Percentiles rank a stretch among this genome's conserved stretches.
Conservation (phyloP, 92 coral and sea anemone genomes). For the Epizoanthus scotinus region DNA sequence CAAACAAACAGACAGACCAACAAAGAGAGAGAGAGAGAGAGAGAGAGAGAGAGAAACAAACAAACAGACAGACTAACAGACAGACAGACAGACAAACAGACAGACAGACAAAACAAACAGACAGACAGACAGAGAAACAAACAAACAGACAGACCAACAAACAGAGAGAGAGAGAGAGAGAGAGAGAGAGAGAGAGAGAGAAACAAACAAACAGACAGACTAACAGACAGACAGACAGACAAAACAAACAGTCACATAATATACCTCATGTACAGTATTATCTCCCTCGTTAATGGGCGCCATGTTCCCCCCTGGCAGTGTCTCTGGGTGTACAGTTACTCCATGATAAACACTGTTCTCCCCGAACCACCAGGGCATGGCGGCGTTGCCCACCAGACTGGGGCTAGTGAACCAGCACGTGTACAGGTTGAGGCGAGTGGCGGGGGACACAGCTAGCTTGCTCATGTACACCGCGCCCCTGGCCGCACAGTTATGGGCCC, state of each 20-base stretch:
- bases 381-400: conserved; percentile 56
- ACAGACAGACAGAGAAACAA: not conserved
- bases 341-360: conserved; percentile 69
- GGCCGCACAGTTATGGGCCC: conserved; percentile 56
- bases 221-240: not conserved
- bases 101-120: no score
- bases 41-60: no score
- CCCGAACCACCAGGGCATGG: conserved; percentile 74
- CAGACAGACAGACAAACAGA: not conserved
- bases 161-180: not conserved
- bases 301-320: conserved; percentile 77
- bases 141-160: not conserved
- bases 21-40: not conserved
- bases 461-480: conserved; percentile 37
- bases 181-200: not conserved
- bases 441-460: conserved; percentile 65
- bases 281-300: conserved; percentile 67
- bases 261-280: conserved; percentile 85
- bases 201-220: not conserved
- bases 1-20: not conserved
- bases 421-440: conserved; percentile 73
- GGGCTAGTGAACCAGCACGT: conserved; percentile 54
- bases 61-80: not conserved
- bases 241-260: not conserved
- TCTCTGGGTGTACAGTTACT: conserved; percentile 69